A percentile compares a stretch with the other conserved stretches of the same genome.
Conservation (phyloP, 2,888 invertebrate genomes). For the Thereva nobilitata region DNA sequence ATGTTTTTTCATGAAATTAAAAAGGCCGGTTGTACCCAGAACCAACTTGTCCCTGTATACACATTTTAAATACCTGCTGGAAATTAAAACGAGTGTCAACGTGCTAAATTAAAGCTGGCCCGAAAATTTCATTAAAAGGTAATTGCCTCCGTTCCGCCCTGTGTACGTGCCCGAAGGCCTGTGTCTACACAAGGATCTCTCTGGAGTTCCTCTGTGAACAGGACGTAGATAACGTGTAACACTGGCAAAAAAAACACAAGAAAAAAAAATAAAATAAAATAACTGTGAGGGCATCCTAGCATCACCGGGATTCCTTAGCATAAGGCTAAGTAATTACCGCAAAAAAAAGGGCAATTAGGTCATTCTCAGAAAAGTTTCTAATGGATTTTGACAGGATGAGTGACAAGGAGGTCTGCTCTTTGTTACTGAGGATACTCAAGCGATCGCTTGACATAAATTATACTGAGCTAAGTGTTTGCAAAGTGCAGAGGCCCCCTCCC, state of each 20-base stretch:
- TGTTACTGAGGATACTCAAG: slow-evolving; percentile 26
- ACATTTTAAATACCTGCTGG: slow-evolving; percentile 35
- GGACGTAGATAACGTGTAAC: neutral
- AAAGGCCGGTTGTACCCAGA: slow-evolving; percentile 23
- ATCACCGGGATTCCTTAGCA: neutral
- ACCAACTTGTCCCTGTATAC: slow-evolving; percentile 30
- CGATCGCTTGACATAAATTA: slow-evolving; percentile 33
- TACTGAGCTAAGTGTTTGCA: slow-evolving; percentile 27
- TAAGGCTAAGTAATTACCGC: slow-evolving; percentile 31
- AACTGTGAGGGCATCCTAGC: too few species aligned
- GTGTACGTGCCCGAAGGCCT: slow-evolving; percentile 28
- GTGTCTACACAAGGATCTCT: slow-evolving; percentile 23
- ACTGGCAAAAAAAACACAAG: too few species aligned
- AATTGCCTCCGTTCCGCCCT: slow-evolving; percentile 29
- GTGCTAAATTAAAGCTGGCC: slow-evolving; percentile 35
- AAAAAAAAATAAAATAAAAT: too few species aligned
- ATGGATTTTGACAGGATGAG: slow-evolving; percentile 31
- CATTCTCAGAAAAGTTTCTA: slow-evolving; percentile 26
- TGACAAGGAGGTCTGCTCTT: slow-evolving; percentile 25
- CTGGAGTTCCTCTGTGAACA: slow-evolving; percentile 8
- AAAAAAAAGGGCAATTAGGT: slow-evolving; percentile 34
- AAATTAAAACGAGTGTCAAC: slow-evolving; percentile 36
- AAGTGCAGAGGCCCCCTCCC: neutral
- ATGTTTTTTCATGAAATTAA: slow-evolving; percentile 35
- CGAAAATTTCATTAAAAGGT: slow-evolving; percentile 36